Evolutionary conservation across 1,140 invertebrate genomes (phyloP).

Genomic region (Bradysia coprophila): DNA sequence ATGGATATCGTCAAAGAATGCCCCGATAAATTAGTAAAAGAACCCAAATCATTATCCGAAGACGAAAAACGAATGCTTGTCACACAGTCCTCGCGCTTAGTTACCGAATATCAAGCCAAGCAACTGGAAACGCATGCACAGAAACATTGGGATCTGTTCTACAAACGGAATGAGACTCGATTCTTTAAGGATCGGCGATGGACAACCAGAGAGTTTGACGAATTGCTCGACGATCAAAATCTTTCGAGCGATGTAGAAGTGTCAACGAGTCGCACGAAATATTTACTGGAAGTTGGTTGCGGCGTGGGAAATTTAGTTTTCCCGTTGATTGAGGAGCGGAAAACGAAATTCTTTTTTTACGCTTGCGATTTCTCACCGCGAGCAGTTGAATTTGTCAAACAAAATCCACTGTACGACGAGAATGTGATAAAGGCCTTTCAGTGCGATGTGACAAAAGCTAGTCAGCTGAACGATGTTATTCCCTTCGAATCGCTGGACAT

Average conservation of each 20-base stretch:
- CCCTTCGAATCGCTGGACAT: constrained; percentile 53
- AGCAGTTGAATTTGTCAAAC: constrained; percentile 75
- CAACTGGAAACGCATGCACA: constrained; percentile 74
- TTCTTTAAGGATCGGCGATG: constrained; percentile 98
- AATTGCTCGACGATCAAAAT: constrained; percentile 42
- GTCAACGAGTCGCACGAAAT: constrained; percentile 15
- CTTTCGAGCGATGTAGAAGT: too few relatives aligned
- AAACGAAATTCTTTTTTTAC: constrained; percentile 51
- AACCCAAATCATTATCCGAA: constrained; percentile 27
- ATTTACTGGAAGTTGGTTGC: constrained; percentile 80
- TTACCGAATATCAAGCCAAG: constrained; percentile 56
- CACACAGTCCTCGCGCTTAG: constrained; percentile 47
- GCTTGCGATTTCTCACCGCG: constrained; percentile 89
- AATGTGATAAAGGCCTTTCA: constrained; percentile 55
- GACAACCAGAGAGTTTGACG: constrained; percentile 87
- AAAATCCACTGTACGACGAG: constrained; percentile 27
- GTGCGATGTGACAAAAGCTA: constrained; percentile 42
- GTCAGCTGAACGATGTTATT: constrained; percentile 34
- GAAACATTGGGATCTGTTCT: constrained; percentile 96
- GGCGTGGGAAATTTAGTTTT: constrained; percentile 95
- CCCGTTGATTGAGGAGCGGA: constrained; percentile 68
- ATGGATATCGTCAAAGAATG: too few relatives aligned
- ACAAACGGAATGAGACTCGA: constrained; percentile 75
- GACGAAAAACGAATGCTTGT: constrained; percentile 39
- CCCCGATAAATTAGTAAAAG: background rate